Percentiles rank a stretch among this genome's conserved stretches.
phyloP scores from a whole-genome alignment of 2,113 vertebrate species.

The Melanocharis versteri region DNA sequence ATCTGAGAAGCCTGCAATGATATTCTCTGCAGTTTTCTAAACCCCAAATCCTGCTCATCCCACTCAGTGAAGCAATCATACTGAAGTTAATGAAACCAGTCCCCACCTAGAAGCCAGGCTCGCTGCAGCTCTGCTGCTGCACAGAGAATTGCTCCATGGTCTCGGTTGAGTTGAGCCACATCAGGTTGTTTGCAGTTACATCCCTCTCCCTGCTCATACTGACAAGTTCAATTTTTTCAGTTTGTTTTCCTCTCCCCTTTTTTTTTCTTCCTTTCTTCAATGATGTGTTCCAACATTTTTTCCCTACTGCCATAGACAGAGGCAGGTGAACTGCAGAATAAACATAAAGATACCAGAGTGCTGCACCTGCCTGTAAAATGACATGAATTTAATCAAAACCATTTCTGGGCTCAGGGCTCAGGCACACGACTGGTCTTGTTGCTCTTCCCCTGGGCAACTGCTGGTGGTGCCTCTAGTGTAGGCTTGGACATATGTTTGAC shows the following conservation, averaged over 20 bases:
- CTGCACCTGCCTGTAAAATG: constrained; percentile 32
- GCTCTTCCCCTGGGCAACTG: neutral
- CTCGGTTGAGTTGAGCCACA: neutral
- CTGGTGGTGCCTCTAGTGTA: neutral
- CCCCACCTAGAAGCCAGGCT: neutral
- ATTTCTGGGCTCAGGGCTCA: neutral
- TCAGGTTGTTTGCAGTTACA: neutral
- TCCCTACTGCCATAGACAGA: neutral
- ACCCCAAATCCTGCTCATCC: neutral
- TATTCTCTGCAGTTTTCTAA: neutral
- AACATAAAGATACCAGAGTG: neutral
- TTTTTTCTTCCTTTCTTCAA: rapidly evolving
- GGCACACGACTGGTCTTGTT: neutral
- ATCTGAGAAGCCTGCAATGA: neutral
- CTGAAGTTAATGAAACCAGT: neutral
- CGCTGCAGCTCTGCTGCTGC: neutral
- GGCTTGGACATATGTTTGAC: neutral
- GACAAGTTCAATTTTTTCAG: neutral
- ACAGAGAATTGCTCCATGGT: neutral
- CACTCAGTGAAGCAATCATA: neutral
- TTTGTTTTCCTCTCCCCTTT: neutral
- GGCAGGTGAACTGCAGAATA: neutral
- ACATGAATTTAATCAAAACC: constrained; percentile 38
- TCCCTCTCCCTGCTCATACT: neutral
- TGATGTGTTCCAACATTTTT: neutral